Base-by-base conservation (phyloP, 2,797 vertebrate genomes). In the Pterois miles region DNA sequence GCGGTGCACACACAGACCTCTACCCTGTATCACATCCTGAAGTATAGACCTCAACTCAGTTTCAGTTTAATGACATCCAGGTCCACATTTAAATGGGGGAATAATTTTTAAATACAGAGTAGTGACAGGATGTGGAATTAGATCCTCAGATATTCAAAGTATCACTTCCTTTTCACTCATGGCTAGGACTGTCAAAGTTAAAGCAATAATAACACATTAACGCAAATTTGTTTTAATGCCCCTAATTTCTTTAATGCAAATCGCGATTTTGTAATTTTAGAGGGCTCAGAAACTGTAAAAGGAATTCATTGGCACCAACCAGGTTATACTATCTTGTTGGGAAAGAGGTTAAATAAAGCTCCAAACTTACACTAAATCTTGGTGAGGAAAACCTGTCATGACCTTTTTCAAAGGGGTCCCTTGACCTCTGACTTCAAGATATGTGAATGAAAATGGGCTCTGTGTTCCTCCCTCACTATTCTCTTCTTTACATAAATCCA, bases 401-500 rank as follows among this genome's bases (percentile, higher is more conserved):
- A 0, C 18, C 43, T 8, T 43, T 43, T 20, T 18, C 40, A 43
- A 43, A 43, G 3, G 0, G 16, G 16, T 43, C 40, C 16, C 40
- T 43, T 43, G 40, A 43, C 16, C 0, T 43, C 40, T 43, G 40
- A 43, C 40, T 3, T 43, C 40, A 8, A 43, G 7, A 1, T 1
- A 18, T 0, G 16, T 43, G 40, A 43, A 46, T 20, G 18, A 1
- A 46, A 46, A 20, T 46, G 0, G 18, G 43, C 20, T 46, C 16
- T 20, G 8, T 46, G 18, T 48, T 74, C n/a, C 27, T 74, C 12
- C n/a, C 4, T 60, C 5, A 43, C n/a, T 8, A 20, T 65, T 76
- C 14, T 71, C 57, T 3, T 2, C 38, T 77, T 58, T 66, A 69
- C 57, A 73, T 71, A 54, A 53, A 70, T 29, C 59, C 27, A 7